Base-by-base conservation (phyloP, 2,888 invertebrate genomes). In the Melinopterus prodromus region DNA sequence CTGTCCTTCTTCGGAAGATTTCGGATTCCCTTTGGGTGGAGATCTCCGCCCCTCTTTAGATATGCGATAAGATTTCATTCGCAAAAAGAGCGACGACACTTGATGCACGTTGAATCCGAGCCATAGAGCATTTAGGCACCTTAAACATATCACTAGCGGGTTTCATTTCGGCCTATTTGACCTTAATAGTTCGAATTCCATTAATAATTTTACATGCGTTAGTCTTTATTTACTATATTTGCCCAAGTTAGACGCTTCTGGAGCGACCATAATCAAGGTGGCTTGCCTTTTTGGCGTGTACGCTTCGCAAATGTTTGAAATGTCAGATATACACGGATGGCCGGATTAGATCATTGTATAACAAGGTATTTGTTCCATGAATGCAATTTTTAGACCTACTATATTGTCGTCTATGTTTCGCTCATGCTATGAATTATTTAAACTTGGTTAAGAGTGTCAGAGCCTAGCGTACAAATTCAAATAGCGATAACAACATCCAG, bases 21-120 rank as follows among this genome's bases (percentile, higher is more conserved):
- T 75, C 77, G 72, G 79, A 71, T 71, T 76, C 75, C 78, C 71
- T 80, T 81, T 80, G 78, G 69, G 36, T 16, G 26, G 69, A 79
- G 81, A 81, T 82, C 71, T 77, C 72, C 74, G 69, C 70, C 74
- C 81, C 79, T 78, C 78, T 78, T 80, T 82, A 82, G 83, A 83
- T 82, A 83, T 84, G 80, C 82, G 80, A 80, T 81, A 81, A 83
- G 79, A 78, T 81, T 71, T 78, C 69, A 71, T 14, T 74, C 79
- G 80, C 81, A 81, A 79, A 82, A 81, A 80, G 26, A 36, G 70
- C 35, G 69, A 71, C 16, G 26, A 70, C 71, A 26, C 35, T 38
- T 77, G 38, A 38, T 38, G 36, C 70, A 36, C 38, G 76, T 6
- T 70, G 70, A 70, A 79, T 70, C 14, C 38, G 16, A 53, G 70